These are phyloP conservation scores for Caradrina kadenii DNA, from an alignment of 2,888 invertebrate genomes.

Conservation along the genomic window DNA sequence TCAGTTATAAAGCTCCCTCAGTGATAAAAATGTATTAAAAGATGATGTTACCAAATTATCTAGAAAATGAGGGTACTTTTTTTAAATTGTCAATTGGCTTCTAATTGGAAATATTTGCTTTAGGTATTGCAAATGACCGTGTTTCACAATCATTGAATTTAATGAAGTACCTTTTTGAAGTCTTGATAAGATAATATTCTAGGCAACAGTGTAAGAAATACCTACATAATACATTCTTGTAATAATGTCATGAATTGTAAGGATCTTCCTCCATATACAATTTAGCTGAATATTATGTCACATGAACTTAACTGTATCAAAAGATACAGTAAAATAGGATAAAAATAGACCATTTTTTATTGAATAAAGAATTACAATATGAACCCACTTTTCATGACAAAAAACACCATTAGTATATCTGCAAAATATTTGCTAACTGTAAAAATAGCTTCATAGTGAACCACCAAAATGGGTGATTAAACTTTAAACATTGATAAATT, in stretches of 20 bases:
- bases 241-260: neutral
- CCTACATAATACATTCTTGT: neutral
- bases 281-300: neutral
- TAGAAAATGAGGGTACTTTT: neutral
- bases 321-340: no score
- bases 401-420: neutral
- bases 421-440: neutral
- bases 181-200: constrained; percentile 26
- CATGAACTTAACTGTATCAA: neutral
- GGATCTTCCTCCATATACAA: neutral
- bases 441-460: neutral
- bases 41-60: neutral
- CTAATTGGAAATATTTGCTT: neutral
- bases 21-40: no score
- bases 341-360: no score
- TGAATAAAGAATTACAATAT: no score
- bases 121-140: neutral
- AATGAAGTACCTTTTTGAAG: constrained; percentile 24
- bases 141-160: constrained; percentile 9
- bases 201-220: constrained; percentile 1
- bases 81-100: neutral
- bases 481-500: constrained; percentile 8
- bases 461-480: constrained; percentile 2
- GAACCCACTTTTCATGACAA: neutral
- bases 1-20: no score